phyloP scores from a whole-genome alignment of 2,888 invertebrate genomes.

The Erannis defoliaria region DNA sequence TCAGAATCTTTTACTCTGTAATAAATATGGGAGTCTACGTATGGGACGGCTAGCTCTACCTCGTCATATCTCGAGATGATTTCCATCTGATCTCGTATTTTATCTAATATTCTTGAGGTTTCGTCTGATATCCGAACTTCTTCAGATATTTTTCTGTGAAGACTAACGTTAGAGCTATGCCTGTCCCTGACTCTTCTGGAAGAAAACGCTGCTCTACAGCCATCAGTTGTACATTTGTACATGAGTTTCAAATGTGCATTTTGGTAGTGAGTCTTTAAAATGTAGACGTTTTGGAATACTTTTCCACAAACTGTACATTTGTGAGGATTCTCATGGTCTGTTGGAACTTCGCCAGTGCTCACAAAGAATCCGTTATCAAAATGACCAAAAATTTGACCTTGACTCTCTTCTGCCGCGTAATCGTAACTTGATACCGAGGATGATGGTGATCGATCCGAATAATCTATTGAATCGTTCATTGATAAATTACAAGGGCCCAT shows the following conservation, averaged over 20 bases:
- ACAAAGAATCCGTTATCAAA: slow-evolving; percentile 92
- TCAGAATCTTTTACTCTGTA: slow-evolving; percentile 74
- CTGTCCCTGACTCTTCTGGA: slow-evolving; percentile 97
- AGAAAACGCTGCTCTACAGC: slow-evolving; percentile 97
- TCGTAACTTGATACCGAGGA: slow-evolving; percentile 88
- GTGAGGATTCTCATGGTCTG: slow-evolving; percentile 96
- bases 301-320: slow-evolving; percentile 97
- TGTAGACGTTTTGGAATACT: slow-evolving; percentile 96
- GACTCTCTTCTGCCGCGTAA: slow-evolving; percentile 87
- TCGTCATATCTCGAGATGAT: slow-evolving; percentile 92
- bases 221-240: slow-evolving; percentile 98
- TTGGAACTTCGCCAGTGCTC: slow-evolving; percentile 92
- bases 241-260: slow-evolving; percentile 97
- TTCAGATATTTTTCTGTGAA: slow-evolving; percentile 95
- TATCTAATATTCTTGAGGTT: slow-evolving; percentile 82
- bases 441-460: slow-evolving; percentile 85
- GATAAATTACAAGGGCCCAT: slow-evolving; percentile 72
- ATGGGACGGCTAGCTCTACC: slow-evolving; percentile 87
- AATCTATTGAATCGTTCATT: slow-evolving; percentile 73
- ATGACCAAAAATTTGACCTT: slow-evolving; percentile 89
- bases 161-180: slow-evolving; percentile 96
- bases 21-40: slow-evolving; percentile 83
- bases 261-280: slow-evolving; percentile 97
- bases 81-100: slow-evolving; percentile 91
- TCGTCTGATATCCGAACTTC: slow-evolving; percentile 77